These are phyloP conservation scores for Colostygia pectinataria DNA, from an alignment of 2,888 invertebrate species.

Conservation along the genomic window DNA sequence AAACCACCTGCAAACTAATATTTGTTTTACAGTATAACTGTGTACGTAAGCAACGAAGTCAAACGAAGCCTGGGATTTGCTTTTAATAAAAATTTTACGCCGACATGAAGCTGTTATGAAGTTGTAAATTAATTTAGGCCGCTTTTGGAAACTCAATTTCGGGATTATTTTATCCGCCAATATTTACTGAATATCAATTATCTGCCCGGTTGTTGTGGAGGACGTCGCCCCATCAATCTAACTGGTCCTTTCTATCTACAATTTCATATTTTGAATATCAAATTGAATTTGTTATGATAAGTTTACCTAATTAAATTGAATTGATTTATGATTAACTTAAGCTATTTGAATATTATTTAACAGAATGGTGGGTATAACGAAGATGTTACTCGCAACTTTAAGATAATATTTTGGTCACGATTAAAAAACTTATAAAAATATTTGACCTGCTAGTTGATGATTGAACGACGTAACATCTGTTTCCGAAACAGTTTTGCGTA, in stretches of 20 bases:
- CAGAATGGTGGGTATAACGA: no score
- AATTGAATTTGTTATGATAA: conserved; percentile 10
- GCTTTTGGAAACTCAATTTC: conserved; percentile 79
- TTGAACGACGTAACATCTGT: no score
- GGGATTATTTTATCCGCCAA: conserved; percentile 78
- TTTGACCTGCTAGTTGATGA: no score
- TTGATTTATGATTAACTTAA: no score
- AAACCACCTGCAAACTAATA: neutral
- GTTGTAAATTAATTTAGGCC: conserved; percentile 80
- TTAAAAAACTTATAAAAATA: no score
- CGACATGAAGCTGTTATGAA: conserved; percentile 73
- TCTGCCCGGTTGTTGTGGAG: conserved; percentile 47
- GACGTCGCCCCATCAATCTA: conserved; percentile 57
- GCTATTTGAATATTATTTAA: no score
- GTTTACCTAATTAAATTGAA: neutral
- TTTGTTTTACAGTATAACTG: conserved; percentile 17
- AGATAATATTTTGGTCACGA: no score
- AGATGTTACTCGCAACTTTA: no score
- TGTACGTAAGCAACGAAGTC: conserved; percentile 46
- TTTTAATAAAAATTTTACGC: conserved; percentile 71
- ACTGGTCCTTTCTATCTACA: conserved; percentile 46
- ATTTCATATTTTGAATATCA: conserved; percentile 26
- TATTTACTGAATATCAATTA: conserved; percentile 81
- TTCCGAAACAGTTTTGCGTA: no score
- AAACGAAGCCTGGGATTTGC: conserved; percentile 55